Evolutionary conservation across 2,888 invertebrate genomes (phyloP).

Genomic region (Polia nebulosa): DNA sequence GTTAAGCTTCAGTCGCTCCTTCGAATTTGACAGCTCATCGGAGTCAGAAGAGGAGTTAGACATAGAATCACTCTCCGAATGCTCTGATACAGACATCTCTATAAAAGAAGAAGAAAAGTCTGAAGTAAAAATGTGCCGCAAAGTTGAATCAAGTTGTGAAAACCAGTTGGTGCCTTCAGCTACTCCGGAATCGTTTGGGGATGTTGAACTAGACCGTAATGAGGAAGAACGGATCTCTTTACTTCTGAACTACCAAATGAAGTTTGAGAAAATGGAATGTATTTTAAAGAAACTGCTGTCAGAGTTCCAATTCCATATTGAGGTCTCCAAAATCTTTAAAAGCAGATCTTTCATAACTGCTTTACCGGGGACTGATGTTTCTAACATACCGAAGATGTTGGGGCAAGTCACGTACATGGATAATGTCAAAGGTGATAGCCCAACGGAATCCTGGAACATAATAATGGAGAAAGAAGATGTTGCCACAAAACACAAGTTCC

Average conservation of each 20-base stretch:
- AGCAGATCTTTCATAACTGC: constrained; percentile 74
- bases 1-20: constrained; percentile 83
- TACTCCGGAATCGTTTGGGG: constrained; percentile 84
- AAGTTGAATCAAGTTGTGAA: constrained; percentile 72
- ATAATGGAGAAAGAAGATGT: constrained; percentile 81
- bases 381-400: constrained; percentile 70
- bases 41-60: constrained; percentile 79
- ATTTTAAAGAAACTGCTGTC: constrained; percentile 79
- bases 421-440: constrained; percentile 72
- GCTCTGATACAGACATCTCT: constrained; percentile 80
- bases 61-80: constrained; percentile 81
- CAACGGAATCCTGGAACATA: constrained; percentile 81
- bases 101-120: constrained; percentile 69
- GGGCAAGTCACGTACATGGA: constrained; percentile 72
- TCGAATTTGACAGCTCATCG: constrained; percentile 80
- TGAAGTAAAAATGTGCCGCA: constrained; percentile 83
- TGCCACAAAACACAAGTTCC: constrained; percentile 77
- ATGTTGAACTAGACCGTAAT: constrained; percentile 82
- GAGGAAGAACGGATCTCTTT: constrained; percentile 81
- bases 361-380: constrained; percentile 70
- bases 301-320: constrained; percentile 86
- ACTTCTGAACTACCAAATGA: constrained; percentile 80
- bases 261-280: constrained; percentile 81
- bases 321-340: constrained; percentile 84
- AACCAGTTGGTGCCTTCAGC: constrained; percentile 72